Evolutionary conservation across 2,797 vertebrate species (phyloP), one percentile per base, ranked within the genome.

Genomic region (Naso thynnoides): DNA sequence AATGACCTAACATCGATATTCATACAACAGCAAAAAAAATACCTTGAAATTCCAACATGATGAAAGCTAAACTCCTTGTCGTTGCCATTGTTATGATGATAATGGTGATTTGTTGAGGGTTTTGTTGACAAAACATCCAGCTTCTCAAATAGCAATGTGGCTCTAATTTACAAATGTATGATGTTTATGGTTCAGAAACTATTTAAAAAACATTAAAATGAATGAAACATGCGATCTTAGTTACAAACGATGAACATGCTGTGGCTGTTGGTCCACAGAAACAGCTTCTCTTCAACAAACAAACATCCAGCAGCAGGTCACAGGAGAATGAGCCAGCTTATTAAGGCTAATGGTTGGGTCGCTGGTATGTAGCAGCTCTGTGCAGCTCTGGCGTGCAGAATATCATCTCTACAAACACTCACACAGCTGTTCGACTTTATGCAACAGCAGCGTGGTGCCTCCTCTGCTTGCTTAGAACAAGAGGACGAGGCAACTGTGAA

Each of bases 341-440:
- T 69, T 62, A 27, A 31, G 31, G 7, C 26, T 39, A 70, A 70
- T 38, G 52, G 36, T 38, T 21, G 0, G 13, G 19, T 14, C 54
- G 39, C 23, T 14, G 4, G 3, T 27, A 42, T 13, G 8, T 31
- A 48, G 13, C 38, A 31, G 31, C 33, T 36, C 1, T 31, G 24
- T 50, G 26, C 36, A 53, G n/a, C 36, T 31, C 45, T 52, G 54
- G 8, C 57, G 63, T 68, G 38, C 49, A 49, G 7, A 44, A 6
- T 6, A 3, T 26, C 31, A 52, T 58, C 29, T 52, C 39, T 14
- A 63, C 47, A 31, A 29, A 33, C 33, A 33, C 33, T 33, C 29
- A 29, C 50, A 53, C 21, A 52, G 7, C 15, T 67, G 29, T 9
- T 44, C 1, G 21, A 56, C 54, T 38, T 8, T 58, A 9, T 21